Evolutionary conservation across 2,797 vertebrate genomes (phyloP).

Genomic region (Lateolabrax maculatus): DNA sequence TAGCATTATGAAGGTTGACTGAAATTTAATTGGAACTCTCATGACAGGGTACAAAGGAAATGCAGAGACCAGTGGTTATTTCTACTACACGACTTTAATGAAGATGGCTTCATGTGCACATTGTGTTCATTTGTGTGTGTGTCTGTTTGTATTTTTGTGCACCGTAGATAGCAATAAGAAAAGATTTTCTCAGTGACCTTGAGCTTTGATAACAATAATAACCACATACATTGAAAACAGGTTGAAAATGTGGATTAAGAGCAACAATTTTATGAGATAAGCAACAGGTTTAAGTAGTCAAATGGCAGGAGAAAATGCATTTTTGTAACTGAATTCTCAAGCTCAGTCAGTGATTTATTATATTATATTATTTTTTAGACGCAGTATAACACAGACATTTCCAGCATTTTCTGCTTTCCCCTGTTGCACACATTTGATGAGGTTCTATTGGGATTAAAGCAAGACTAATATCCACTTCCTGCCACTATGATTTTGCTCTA

Average conservation of each 20-base stretch:
- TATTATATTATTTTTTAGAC: conserved; percentile 38
- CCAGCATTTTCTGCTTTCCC: conserved; percentile 1
- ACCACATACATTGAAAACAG: neutral
- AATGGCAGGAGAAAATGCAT: neutral
- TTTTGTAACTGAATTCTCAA: conserved; percentile 18
- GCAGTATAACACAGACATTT: neutral
- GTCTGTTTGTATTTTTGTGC: conserved; percentile 4
- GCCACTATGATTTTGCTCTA: conserved; percentile 1
- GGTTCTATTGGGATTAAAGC: neutral
- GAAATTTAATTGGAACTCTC: conserved; percentile 62
- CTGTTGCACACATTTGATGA: conserved; percentile 15
- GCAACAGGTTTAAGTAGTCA: conserved; percentile 38
- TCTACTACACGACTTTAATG: conserved; percentile 16
- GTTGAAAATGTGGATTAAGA: conserved; percentile 4
- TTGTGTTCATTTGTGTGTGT: neutral
- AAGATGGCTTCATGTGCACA: conserved; percentile 22
- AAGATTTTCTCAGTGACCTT: neutral
- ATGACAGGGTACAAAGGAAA: conserved; percentile 27
- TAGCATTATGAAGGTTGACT: conserved; percentile 59
- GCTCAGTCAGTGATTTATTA: conserved; percentile 27
- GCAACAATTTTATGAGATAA: conserved; percentile 13
- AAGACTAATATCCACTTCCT: conserved; percentile 3
- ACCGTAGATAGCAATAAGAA: neutral
- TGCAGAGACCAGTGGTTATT: conserved; percentile 15
- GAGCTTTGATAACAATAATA: conserved; percentile 5